Conservation (phyloP, 2,113 vertebrate species). For the Noturus placidus region DNA sequence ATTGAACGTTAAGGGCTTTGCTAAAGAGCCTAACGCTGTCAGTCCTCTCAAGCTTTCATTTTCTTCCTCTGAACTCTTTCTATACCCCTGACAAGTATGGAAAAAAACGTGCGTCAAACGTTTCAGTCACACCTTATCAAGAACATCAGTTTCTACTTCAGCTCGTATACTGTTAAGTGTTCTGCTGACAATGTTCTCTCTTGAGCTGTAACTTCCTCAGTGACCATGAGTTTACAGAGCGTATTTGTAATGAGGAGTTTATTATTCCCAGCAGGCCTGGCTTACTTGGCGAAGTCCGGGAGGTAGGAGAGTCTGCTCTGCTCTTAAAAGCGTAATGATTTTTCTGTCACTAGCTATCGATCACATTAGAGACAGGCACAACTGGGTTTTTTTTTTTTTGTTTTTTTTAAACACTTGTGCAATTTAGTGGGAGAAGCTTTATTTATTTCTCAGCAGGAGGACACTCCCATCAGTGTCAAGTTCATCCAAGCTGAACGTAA, state of each 20-base stretch:
- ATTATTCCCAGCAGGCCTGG: background rate
- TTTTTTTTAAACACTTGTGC: background rate
- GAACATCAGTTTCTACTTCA: background rate
- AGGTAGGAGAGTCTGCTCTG: background rate
- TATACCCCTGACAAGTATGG: background rate
- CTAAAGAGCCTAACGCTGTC: background rate
- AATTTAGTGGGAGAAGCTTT: background rate
- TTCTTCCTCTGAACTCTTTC: background rate
- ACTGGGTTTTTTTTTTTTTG: background rate
- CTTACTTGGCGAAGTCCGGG: background rate
- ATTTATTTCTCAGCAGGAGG: background rate
- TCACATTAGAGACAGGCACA: constrained; percentile 9
- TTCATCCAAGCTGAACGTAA: background rate
- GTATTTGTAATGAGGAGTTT: background rate
- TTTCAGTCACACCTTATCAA: background rate
- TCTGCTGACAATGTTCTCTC: background rate
- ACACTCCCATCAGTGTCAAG: background rate
- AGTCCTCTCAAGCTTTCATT: background rate
- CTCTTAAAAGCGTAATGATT: constrained; percentile 35
- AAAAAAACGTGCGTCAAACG: background rate
- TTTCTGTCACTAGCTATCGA: constrained; percentile 33
- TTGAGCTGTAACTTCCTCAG: background rate
- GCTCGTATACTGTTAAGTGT: background rate
- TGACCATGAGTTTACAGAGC: background rate
- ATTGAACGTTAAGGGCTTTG: background rate